Conservation (phyloP, 2,888 invertebrate species). For the Chalcosyrphus nemorum region DNA sequence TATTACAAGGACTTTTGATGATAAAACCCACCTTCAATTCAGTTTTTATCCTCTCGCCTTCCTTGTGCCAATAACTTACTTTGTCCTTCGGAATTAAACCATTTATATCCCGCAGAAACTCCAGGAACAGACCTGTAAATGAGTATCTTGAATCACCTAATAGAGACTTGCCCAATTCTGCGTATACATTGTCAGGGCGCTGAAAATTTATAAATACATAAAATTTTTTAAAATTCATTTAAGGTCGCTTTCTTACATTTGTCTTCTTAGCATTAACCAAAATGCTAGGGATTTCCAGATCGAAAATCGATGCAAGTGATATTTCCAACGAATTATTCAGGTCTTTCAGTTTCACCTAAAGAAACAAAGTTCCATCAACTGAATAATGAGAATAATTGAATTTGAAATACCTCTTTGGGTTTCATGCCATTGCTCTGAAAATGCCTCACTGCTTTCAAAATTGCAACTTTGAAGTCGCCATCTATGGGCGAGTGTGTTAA, state of each 20-base stretch:
- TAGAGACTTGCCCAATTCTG: conserved; percentile 76
- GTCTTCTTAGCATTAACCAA: conserved; percentile 60
- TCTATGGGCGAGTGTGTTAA: conserved; percentile 75
- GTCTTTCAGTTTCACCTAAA: conserved; percentile 50
- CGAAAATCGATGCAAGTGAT: conserved; percentile 46
- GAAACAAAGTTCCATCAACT: background rate
- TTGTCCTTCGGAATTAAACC: conserved; percentile 73
- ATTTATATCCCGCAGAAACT: conserved; percentile 76
- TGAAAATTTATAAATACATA: too few relatives aligned
- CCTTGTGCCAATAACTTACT: conserved; percentile 74
- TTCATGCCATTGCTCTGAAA: conserved; percentile 77
- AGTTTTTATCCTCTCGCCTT: conserved; percentile 73
- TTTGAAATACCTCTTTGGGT: conserved; percentile 49
- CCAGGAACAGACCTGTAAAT: conserved; percentile 77
- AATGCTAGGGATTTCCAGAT: conserved; percentile 67
- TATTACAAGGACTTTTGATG: background rate
- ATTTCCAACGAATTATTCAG: conserved; percentile 55
- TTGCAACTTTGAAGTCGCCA: conserved; percentile 76
- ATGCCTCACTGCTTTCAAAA: conserved; percentile 77
- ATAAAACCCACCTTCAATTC: conserved; percentile 75
- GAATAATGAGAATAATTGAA: background rate
- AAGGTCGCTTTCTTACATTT: too few relatives aligned
- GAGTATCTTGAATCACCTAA: conserved; percentile 78
- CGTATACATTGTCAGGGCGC: conserved; percentile 40
- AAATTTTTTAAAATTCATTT: too few relatives aligned